These are phyloP conservation scores for Pardalotus punctatus DNA, from an alignment of 2,113 vertebrate species.

Conservation along the genomic window DNA sequence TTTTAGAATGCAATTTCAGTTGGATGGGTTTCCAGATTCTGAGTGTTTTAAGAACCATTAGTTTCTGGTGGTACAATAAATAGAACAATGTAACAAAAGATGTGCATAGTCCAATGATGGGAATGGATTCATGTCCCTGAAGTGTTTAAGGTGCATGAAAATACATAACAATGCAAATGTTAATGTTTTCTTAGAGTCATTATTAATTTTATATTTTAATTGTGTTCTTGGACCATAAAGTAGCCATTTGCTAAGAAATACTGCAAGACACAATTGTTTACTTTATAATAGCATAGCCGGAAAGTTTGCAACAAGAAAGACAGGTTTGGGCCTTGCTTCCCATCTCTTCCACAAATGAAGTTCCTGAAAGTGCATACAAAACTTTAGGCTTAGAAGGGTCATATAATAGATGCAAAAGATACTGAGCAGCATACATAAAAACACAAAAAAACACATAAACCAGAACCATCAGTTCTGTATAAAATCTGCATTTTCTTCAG, in stretches of 20 bases:
- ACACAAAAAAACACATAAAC: slow-evolving; percentile 30
- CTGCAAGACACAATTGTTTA: not conserved
- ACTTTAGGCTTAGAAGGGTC: not conserved
- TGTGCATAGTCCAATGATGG: not conserved
- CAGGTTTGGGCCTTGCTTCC: not conserved
- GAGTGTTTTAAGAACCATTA: not conserved
- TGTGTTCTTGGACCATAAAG: not conserved
- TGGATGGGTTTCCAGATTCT: not conserved
- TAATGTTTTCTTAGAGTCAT: not conserved
- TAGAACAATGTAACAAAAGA: not conserved
- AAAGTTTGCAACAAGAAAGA: not conserved
- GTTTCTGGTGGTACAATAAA: not conserved
- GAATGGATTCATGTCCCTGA: not conserved
- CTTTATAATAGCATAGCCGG: not conserved
- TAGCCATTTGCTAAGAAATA: not conserved
- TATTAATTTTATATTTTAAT: not conserved
- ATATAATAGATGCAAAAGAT: not conserved
- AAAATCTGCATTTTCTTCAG: slow-evolving; percentile 54
- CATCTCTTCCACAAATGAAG: not conserved
- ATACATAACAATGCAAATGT: not conserved
- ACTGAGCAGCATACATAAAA: slow-evolving; percentile 55
- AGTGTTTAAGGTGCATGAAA: not conserved
- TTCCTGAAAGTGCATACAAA: not conserved
- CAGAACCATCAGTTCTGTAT: not conserved
- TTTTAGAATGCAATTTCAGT: not conserved